Conservation (phyloP, 2,888 invertebrate genomes). For the Acleris cristana region DNA sequence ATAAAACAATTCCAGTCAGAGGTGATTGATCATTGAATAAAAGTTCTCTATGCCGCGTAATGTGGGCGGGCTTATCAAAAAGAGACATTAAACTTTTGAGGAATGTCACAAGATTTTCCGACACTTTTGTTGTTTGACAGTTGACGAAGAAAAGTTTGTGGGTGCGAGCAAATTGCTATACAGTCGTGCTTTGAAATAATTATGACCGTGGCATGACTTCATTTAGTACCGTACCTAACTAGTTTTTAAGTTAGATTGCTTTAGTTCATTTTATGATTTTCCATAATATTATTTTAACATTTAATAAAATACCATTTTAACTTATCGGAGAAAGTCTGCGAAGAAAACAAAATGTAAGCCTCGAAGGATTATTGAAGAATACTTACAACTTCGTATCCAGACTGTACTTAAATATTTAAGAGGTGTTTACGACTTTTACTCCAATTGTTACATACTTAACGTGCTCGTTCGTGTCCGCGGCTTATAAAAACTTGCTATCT, state of each 20-base stretch:
- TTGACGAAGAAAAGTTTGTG: constrained; percentile 1
- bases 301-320: not conserved
- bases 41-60: constrained; percentile 44
- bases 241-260: no score
- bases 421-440: constrained; percentile 31
- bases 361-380: constrained; percentile 11
- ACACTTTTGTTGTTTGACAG: constrained; percentile 21
- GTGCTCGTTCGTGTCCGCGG: constrained; percentile 3
- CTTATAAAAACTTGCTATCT: constrained; percentile 19
- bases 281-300: not conserved
- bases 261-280: not conserved
- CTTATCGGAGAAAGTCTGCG: not conserved
- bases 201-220: no score
- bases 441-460: constrained; percentile 29
- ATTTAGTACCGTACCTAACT: no score
- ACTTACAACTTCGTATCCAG: constrained; percentile 18
- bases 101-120: not conserved
- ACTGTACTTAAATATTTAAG: constrained; percentile 30
- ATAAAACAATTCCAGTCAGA: constrained; percentile 61
- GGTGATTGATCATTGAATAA: constrained; percentile 65
- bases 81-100: constrained; percentile 34
- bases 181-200: no score
- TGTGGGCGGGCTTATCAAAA: constrained; percentile 14
- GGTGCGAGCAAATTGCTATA: not conserved
- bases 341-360: constrained; percentile 16